Evolutionary conservation across 2,797 vertebrate genomes (phyloP).

Genomic region (Knipowitschia caucasica): DNA sequence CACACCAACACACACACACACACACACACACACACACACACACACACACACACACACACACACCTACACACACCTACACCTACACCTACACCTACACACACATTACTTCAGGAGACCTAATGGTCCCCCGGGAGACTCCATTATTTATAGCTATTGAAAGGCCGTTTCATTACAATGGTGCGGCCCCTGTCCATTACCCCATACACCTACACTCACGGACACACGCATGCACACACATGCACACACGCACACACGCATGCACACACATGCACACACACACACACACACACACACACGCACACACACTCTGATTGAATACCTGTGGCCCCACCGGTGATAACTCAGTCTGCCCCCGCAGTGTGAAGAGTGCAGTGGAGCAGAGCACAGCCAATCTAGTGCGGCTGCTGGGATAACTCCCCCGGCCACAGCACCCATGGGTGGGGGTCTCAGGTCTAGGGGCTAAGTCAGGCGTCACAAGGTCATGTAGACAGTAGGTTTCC

Average conservation of each 20-base stretch:
- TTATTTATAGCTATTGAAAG: slow-evolving; percentile 70
- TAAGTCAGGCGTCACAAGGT: not conserved
- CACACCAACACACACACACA: no score
- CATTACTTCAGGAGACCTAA: slow-evolving; percentile 24
- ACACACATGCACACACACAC: not conserved
- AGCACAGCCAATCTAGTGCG: slow-evolving; percentile 44
- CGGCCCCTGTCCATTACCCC: slow-evolving; percentile 38
- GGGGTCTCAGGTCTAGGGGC: not conserved
- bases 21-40: no score
- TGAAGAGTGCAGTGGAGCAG: slow-evolving; percentile 34
- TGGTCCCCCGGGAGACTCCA: slow-evolving; percentile 60
- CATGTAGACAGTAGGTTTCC: not conserved
- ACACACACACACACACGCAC: not conserved
- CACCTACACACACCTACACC: no score
- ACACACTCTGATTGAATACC: slow-evolving; percentile 53
- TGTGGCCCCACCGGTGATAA: slow-evolving; percentile 42
- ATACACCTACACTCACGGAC: not conserved
- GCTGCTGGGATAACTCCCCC: slow-evolving; percentile 15
- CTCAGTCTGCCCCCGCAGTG: slow-evolving; percentile 36
- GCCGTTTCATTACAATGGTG: slow-evolving; percentile 66
- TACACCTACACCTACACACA: no score
- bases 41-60: no score
- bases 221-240: not conserved
- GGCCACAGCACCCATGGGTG: not conserved
- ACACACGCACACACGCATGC: not conserved